Base-by-base conservation (phyloP, 2,888 invertebrate species). In the Plebejus anna region DNA sequence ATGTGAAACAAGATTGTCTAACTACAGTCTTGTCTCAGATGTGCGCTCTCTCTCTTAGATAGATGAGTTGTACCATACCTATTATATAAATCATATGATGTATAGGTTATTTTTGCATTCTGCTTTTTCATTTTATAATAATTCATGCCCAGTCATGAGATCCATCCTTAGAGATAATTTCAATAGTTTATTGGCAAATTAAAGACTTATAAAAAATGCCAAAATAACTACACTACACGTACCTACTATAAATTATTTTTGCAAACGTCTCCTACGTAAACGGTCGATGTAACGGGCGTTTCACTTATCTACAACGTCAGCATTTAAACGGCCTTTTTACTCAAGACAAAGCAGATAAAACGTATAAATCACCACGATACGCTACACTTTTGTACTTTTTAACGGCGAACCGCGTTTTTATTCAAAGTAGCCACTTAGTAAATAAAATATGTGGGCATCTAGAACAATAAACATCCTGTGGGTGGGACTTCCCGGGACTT, bases 401-500 rank as follows among this genome's bases (percentile, higher is more conserved):
- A 92, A 91, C 90, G 88, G 84, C 85, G 85, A 91, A 90, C 89
- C 89, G 90, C 90, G 87, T 92, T 94, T 93, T 94, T 94, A 94
- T 94, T 94, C 88, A 93, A 94, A 92, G 86, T 86, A 92, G 88
- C 90, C 92, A 92, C 92, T 93, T 93, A 92, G 89, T 89, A 89
- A 89, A 91, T 90, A 92, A 94, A 94, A 94, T 93, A 92, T 93
- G 91, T 92, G 87, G 88, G 86, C 86, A 85, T 85, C 86, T 86
- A 84, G 87, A 89, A 92, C 92, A 91, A 91, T 88, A 86, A 89
- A 89, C 90, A 88, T 88, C 87, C 86, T 84, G 84, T 87, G 90
- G 89, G 89, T 85, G 90, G 91, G 87, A 89, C 83, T 84, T 83
- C 82, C 83, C 83, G 82, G 82, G 79, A 77, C 77, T 81, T 13